Evolutionary conservation across 2,797 vertebrate species (phyloP).

Genomic region (Graptemys geographica): DNA sequence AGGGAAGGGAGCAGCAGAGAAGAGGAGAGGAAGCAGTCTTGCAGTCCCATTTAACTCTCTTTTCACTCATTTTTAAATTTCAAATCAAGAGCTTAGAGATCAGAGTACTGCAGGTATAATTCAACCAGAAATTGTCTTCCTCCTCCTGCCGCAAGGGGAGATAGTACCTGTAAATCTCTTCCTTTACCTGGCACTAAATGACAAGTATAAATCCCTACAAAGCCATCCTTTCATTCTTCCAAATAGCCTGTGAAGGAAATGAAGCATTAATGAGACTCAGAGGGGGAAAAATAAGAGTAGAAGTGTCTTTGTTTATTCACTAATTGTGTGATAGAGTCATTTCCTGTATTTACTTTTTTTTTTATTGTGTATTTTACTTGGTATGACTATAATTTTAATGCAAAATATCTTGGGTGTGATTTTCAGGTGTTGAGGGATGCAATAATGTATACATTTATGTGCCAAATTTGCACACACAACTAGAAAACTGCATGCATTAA

Average conservation of each 20-base stretch:
- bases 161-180: not conserved
- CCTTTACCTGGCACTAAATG: not conserved
- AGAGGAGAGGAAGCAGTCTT: not conserved
- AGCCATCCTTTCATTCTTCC: not conserved
- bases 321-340: not conserved
- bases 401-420: not conserved
- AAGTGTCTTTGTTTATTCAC: not conserved
- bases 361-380: not conserved
- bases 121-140: not conserved
- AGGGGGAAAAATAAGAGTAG: not conserved
- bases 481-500: slow-evolving; percentile 14
- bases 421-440: not conserved
- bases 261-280: not conserved
- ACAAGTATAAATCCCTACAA: not conserved
- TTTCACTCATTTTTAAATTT: not conserved
- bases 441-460: not conserved
- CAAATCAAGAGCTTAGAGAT: not conserved
- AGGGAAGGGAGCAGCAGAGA: not conserved
- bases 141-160: not conserved
- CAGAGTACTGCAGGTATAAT: not conserved
- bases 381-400: slow-evolving; percentile 1
- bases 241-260: not conserved
- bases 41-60: not conserved
- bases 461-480: not conserved
- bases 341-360: not conserved